Evolutionary conservation across 2,888 invertebrate species (phyloP), one percentile per base, ranked within the genome.

Genomic region (Acrobasis consociella): DNA sequence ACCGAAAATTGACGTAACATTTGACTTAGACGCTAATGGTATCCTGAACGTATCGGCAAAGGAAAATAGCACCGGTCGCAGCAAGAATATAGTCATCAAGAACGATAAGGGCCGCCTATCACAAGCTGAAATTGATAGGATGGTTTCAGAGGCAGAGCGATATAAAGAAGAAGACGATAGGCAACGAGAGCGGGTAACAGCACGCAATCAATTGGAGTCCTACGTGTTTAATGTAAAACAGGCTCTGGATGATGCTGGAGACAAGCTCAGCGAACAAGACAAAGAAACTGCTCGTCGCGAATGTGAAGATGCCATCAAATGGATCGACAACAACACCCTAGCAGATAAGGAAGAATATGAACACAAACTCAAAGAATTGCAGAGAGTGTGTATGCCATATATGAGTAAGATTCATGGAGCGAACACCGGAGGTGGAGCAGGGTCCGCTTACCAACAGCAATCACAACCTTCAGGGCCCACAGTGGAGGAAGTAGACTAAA

Each of bases 41-140:
- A 96, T 97, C 69, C 86, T 97, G 64, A 97, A 97, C 81, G 97
- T 98, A 0, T 95, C 96, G 0, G 97, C 97, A n/a, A 94, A 95
- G 69, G 95, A 95, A 68, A 94, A 93, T 80, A 93, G 94, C 71
- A 93, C 94, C 0, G 95, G 94, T 22, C 95, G 95, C 69, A 94
- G 94, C 60, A 95, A 95, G 81, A 95, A 95, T 76, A 97, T 97
- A 66, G 95, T 95, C 49, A 97, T 97, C 72, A 96, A 96, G 78
- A 97, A 97, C 85, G 96, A 97, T 86, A 96, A 95, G 76, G 96
- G 97, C 0, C 93, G 97, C 7, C 87, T 97, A 59, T 96, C 96
- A 9, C 96, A 96, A 78, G 95, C 95, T 31, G 97, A 97, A 77
- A 97, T 97, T 69, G 96, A 97, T 65, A 93, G 95, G 67, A 97